phyloP scores from a whole-genome alignment of 92 coral and sea anemone species.

The Porites evermanni region DNA sequence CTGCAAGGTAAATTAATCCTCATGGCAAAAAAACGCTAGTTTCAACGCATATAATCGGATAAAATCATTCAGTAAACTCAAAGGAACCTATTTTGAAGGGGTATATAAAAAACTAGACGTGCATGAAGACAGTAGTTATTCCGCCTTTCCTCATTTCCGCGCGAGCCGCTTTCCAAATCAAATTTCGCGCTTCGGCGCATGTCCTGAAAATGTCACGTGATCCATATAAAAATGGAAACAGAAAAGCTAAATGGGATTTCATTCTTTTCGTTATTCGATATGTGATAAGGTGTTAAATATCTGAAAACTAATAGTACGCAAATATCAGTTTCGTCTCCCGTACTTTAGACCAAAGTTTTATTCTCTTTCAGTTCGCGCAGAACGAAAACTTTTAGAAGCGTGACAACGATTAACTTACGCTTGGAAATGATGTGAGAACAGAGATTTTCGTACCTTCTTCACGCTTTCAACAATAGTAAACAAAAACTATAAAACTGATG shows the following conservation, averaged over 20 bases:
- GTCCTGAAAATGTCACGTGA: conserved; percentile 35
- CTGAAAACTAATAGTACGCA: no score
- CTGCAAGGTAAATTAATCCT: conserved; percentile 40
- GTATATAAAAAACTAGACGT: conserved; percentile 14
- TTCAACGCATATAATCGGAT: neutral
- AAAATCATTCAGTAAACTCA: neutral
- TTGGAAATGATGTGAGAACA: conserved; percentile 11
- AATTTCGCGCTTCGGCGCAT: conserved; percentile 88
- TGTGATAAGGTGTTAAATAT: no score
- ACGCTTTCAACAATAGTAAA: neutral
- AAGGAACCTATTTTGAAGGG: neutral
- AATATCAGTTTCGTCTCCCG: no score
- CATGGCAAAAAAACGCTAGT: conserved; percentile 4
- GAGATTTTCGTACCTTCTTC: conserved; percentile 13
- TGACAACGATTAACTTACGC: neutral
- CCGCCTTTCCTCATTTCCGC: conserved; percentile 9
- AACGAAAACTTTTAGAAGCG: neutral
- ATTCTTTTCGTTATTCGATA: no score
- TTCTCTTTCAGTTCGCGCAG: neutral
- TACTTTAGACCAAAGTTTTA: neutral
- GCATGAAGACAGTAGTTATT: neutral
- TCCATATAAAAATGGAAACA: neutral
- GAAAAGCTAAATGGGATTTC: no score
- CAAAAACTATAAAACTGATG: no score
- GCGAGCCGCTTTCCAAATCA: conserved; percentile 59